Evolutionary conservation across 2,113 vertebrate genomes (phyloP), one percentile per base, ranked within the genome.

Genomic region (Rana temporaria): DNA sequence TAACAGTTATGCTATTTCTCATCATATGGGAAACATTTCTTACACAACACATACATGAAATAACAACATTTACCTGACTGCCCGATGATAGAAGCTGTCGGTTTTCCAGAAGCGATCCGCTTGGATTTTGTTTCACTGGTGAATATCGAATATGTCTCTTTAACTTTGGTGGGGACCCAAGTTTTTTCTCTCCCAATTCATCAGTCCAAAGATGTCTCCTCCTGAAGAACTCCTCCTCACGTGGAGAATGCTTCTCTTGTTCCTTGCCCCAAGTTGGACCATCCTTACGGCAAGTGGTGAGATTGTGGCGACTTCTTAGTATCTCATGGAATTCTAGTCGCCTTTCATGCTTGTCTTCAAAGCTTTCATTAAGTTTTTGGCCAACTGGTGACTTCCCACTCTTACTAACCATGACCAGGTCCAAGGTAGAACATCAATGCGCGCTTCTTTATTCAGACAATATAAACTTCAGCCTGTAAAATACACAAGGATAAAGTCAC

Each of bases 281-380:
- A 0, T 34, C 79, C 15, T 0, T 85, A 12, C 90, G 91, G 78
- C 92, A 89, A 1, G 63, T 62, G 0, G 87, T 92, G 65, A 14
- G 4, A 0, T 90, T 90, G 76, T 63, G 65, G 4, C 89, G 84
- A 4, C 73, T 15, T 15, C 90, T 64, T 55, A 80, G 85, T 68
- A 6, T 84, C 82, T 92, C 90, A 16, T 90, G 74, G 1, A 1
- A 85, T 86, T 93, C 88, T 0, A 91, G 91, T 15, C 90, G 76
- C 26, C 92, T 86, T 84, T 94, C 92, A 0, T 87, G 90, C 84
- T 89, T 86, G 76, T 92, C 91, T 4, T 95, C 93, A 0, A 89
- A 91, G 87, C 89, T 94, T 85, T 94, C 93, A 0, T 60, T 72
- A 17, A 4, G 76, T 32, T 85, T 67, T 67, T 6, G 71, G 62